Base-by-base conservation (phyloP, 2,888 invertebrate genomes). In the Polyommatus icarus region DNA sequence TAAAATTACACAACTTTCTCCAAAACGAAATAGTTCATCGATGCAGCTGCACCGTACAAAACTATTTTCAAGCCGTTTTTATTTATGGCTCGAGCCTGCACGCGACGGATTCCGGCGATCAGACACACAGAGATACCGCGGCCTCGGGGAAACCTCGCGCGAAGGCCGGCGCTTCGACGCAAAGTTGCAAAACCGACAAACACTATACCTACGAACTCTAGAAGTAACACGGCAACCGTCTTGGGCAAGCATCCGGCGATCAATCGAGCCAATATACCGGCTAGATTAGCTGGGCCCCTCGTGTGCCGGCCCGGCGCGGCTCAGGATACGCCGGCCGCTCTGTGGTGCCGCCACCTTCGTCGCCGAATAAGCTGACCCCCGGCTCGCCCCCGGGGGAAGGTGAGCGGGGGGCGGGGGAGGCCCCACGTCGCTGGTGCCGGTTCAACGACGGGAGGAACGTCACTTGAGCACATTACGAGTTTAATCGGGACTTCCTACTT, bases 401-500 rank as follows among this genome's bases (percentile, higher is more conserved):
- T 67, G 76, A 79, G 78, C 77, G 81, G 77, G 79, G 79, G 82
- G 82, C 81, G 79, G 81, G 82, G 85, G 78, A 82, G 90, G 82
- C 87, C 91, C 84, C 78, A 78, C 78, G 82, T 81, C n/a, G 81
- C 77, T 84, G 89, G 91, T 83, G 80, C 84, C 83, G 81, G 83
- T 84, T 81, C 86, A 86, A 86, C 86, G 89, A 87, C 87, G 87
- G 87, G 82, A 87, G 82, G 82, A 87, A 89, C 88, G 87, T 89
- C 91, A 92, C 92, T 93, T 93, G 92, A 93, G 92, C 92, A 85
- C 88, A 93, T 93, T 93, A 92, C 86, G 87, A 84, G 85, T 87
- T 84, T 86, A 93, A 93, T 92, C 89, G 92, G 92, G 87, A 93
- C 92, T 92, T 93, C 93, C 93, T 93, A 92, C 92, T 93, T 93